Base-by-base conservation (phyloP, 2,113 vertebrate genomes). In the Brachypteracias leptosomus region DNA sequence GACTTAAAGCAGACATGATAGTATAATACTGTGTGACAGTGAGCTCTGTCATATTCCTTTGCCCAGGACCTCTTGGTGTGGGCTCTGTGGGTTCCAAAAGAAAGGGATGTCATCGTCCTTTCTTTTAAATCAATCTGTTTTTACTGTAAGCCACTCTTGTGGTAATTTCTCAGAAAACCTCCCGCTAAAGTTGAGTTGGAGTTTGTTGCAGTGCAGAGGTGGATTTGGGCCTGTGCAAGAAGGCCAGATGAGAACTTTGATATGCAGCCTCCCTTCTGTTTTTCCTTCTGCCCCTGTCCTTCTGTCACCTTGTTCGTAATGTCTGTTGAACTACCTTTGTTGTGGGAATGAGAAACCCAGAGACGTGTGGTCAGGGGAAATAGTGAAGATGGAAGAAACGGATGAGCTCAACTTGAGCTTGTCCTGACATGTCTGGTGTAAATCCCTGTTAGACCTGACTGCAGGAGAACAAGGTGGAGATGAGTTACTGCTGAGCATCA, bases 1-100 rank as follows among this genome's bases (percentile, higher is more conserved):
- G 47, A 46, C n/a, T 61, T 61, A 7, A 42, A 0, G 3, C 31
- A 77, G 89, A 55, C 3, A 2, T 0, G 0, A 7, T 18, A 14
- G 38, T 2, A 0, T 33, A 28, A 44, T 13, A 16, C 47, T 44
- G 22, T 29, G 78, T 0, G 1, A 11, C 0, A 3, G 5, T 57
- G 40, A 55, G 29, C 58, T 88, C n/a, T 59, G 35, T n/a, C 38
- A 8, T 0, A 0, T 74, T 62, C 21, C 71, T 71, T 22, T 77
- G 59, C 26, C 33, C 0, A 0, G 29, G 13, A 19, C 49, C 40
- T 44, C 42, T 74, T n/a, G 11, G 10, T 42, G 33, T 13, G 29
- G 68, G 26, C 33, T 79, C 52, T 68, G 14, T 24, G 33, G 18
- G 21, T 36, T 75, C 40, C 31, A 59, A 42, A 63, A 76, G 20